Percentiles rank a stretch among this genome's conserved stretches.
Conservation (phyloP, 1,140 invertebrate genomes). For the Belonocnema kinseyi region DNA sequence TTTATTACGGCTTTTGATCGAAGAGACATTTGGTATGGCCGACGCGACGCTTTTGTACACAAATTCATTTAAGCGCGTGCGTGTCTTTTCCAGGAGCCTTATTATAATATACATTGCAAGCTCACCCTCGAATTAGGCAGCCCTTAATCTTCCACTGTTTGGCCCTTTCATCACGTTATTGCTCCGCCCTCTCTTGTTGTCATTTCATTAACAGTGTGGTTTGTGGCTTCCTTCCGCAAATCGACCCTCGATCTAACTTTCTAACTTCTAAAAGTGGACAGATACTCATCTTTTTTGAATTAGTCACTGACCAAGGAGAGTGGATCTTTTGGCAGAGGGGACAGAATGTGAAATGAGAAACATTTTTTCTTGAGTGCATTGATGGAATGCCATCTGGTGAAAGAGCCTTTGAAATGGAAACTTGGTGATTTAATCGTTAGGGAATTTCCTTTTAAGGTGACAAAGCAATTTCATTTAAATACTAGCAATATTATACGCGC, state of each 20-base stretch:
- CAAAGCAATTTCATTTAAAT: no score
- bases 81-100: slow-evolving; percentile 13
- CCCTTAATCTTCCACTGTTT: slow-evolving; percentile 45
- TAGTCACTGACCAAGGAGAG: slow-evolving; percentile 7
- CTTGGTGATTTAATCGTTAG: no score
- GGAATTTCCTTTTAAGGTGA: no score
- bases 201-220: slow-evolving; percentile 5
- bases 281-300: slow-evolving; percentile 1
- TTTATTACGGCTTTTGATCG: slow-evolving; percentile 41
- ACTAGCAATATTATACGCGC: no score
- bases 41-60: slow-evolving; percentile 33
- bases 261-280: background rate
- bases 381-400: background rate
- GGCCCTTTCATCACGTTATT: slow-evolving; percentile 42
- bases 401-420: no score
- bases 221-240: background rate
- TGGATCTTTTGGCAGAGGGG: background rate
- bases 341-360: slow-evolving; percentile 11
- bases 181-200: slow-evolving; percentile 30
- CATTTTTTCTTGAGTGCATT: background rate
- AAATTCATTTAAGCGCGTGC: slow-evolving; percentile 13
- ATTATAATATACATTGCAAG: slow-evolving; percentile 35
- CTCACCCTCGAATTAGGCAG: slow-evolving; percentile 44
- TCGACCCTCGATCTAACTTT: slow-evolving; percentile 18
- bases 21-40: background rate